Percentiles rank a stretch among this genome's conserved stretches.
These are phyloP conservation scores for Agonopterix heracliana DNA, from an alignment of 2,888 invertebrate genomes.

Conservation along the genomic window DNA sequence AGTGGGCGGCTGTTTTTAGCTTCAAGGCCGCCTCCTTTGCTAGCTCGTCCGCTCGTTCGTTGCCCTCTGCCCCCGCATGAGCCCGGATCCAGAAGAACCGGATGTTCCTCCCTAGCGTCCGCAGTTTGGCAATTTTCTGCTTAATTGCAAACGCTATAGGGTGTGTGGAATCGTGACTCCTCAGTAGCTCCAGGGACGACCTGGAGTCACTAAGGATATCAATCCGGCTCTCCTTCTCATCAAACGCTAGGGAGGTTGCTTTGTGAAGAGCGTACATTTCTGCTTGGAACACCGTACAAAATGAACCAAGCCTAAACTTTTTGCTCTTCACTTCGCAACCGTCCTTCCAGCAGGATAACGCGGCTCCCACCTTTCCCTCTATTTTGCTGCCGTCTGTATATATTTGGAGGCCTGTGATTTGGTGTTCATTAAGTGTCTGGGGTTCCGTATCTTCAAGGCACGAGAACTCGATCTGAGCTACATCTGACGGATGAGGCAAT, in stretches of 20 bases:
- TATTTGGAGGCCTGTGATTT: neutral
- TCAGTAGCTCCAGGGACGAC: neutral
- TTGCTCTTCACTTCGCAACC: neutral
- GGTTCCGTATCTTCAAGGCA: neutral
- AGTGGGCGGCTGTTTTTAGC: neutral
- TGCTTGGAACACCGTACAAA: neutral
- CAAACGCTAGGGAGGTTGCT: neutral
- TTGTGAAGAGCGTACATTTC: neutral
- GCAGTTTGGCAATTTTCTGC: neutral
- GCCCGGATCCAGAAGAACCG: constrained; percentile 12
- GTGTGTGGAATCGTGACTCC: neutral
- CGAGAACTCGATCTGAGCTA: neutral
- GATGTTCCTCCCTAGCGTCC: neutral
- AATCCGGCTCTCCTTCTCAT: neutral
- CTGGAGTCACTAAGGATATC: neutral
- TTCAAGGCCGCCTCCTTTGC: constrained; percentile 9
- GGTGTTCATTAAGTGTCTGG: no score
- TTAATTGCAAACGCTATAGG: neutral
- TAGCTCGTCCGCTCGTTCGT: neutral
- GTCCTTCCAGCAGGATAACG: neutral
- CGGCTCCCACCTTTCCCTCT: no score
- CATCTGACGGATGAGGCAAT: neutral
- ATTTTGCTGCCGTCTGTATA: neutral
- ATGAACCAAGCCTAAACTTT: neutral
- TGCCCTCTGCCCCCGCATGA: constrained; percentile 5